Evolutionary conservation across 2,797 vertebrate genomes (phyloP).

Genomic region (Danionella dracula): DNA sequence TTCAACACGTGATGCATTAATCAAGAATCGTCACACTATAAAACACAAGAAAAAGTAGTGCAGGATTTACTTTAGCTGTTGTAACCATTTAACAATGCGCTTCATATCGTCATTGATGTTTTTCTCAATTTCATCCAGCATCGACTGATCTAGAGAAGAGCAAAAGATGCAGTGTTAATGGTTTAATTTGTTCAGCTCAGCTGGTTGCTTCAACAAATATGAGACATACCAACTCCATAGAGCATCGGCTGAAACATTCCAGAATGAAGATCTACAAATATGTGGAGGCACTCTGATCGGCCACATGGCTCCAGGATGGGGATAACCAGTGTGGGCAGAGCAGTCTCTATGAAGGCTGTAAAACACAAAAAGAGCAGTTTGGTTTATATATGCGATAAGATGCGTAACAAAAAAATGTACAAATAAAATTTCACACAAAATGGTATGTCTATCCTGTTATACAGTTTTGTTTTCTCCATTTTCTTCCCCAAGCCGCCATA

Average conservation of each 20-base stretch:
- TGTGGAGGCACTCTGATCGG: conserved; percentile 93
- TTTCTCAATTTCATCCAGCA: conserved; percentile 94
- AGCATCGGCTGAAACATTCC: conserved; percentile 98
- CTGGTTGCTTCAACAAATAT: background rate
- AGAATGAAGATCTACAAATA: conserved; percentile 97
- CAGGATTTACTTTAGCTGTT: conserved; percentile 87
- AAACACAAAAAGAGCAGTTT: conserved; percentile 5
- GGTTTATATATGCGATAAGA: background rate
- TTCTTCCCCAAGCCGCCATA: no score
- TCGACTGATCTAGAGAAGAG: conserved; percentile 78
- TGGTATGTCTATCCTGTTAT: no score
- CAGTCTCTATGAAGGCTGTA: conserved; percentile 93
- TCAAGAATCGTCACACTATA: background rate
- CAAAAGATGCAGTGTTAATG: background rate
- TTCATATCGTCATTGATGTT: conserved; percentile 96
- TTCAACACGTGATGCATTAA: conserved; percentile 31
- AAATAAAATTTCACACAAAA: no score
- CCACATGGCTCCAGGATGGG: conserved; percentile 95
- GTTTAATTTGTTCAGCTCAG: background rate
- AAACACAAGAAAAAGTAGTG: background rate
- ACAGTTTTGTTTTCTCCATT: no score
- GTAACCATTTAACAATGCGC: conserved; percentile 88
- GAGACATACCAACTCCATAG: conserved; percentile 87
- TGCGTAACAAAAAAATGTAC: background rate
- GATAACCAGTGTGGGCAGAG: conserved; percentile 91